Conservation (phyloP, 2,113 vertebrate species). For the Hypanus sabinus region DNA sequence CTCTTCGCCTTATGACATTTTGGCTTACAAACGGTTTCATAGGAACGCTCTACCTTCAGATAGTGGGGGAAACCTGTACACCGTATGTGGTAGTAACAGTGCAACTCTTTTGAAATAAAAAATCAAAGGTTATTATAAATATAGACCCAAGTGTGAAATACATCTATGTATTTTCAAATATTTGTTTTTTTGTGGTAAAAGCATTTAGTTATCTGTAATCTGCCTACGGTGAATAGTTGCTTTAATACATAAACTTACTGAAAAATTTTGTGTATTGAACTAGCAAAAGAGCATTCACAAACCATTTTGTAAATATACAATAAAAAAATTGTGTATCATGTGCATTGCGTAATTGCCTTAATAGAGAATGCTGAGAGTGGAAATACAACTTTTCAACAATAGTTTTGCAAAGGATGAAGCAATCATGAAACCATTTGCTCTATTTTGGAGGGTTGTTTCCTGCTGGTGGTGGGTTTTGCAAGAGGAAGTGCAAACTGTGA, state of each 20-base stretch:
- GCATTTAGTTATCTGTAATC: not conserved
- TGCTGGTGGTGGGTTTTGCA: not conserved
- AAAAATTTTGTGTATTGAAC: not conserved
- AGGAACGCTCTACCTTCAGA: too few species aligned
- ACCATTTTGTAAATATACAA: too few species aligned
- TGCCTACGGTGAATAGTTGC: not conserved
- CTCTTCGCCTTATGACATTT: too few species aligned
- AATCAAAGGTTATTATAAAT: not conserved
- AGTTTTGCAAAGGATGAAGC: not conserved
- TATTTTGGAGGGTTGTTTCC: not conserved
- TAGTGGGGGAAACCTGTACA: too few species aligned
- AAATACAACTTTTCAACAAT: conserved; percentile 28
- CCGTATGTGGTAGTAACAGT: not conserved
- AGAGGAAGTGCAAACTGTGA: conserved; percentile 24
- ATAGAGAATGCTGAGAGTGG: not conserved
- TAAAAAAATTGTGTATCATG: not conserved
- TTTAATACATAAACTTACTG: not conserved
- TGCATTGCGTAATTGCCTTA: not conserved
- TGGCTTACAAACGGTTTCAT: too few species aligned
- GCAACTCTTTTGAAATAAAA: conserved; percentile 11
- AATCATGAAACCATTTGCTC: conserved; percentile 16
- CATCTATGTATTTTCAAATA: too few species aligned
- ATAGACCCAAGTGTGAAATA: not conserved
- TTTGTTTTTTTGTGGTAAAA: not conserved
- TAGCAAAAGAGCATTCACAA: not conserved